These are phyloP conservation scores for Drosophila athabasca DNA, from an alignment of 1,140 invertebrate species.

Conservation along the genomic window DNA sequence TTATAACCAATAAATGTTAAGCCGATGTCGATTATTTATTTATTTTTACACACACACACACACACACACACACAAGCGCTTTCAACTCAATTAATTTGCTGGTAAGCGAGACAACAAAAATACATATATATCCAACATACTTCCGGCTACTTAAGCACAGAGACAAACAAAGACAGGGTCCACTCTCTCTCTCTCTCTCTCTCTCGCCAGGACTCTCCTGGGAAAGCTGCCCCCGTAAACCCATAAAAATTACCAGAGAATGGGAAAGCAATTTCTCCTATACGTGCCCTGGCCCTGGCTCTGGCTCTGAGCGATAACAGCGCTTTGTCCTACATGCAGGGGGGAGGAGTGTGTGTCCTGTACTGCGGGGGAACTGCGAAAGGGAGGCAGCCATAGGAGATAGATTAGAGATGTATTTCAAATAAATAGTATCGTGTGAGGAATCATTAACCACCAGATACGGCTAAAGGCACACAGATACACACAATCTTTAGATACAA, in stretches of 20 bases:
- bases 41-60: slow-evolving; percentile 57
- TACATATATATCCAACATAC: slow-evolving; percentile 22
- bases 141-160: slow-evolving; percentile 75
- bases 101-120: slow-evolving; percentile 9
- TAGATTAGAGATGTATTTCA: no score
- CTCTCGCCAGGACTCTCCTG: no score
- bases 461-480: no score
- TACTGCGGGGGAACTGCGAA: slow-evolving; percentile 18
- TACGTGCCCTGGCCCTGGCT: slow-evolving; percentile 17
- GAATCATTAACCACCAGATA: no score
- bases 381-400: no score
- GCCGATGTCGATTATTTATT: slow-evolving; percentile 75
- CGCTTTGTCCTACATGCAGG: slow-evolving; percentile 15
- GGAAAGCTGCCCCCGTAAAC: slow-evolving; percentile 42
- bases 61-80: slow-evolving; percentile 44
- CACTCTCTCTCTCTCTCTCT: no score
- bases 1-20: slow-evolving; percentile 78
- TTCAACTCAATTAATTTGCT: slow-evolving; percentile 77
- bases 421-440: no score
- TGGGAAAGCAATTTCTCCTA: slow-evolving; percentile 59
- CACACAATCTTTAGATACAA: slow-evolving; percentile 6
- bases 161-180: slow-evolving; percentile 35
- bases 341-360: slow-evolving; percentile 37
- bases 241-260: slow-evolving; percentile 70
- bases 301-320: slow-evolving; percentile 37